These are phyloP conservation scores for Sycophila sp. DNA, from an alignment of 1,140 invertebrate species.

Conservation along the genomic window DNA sequence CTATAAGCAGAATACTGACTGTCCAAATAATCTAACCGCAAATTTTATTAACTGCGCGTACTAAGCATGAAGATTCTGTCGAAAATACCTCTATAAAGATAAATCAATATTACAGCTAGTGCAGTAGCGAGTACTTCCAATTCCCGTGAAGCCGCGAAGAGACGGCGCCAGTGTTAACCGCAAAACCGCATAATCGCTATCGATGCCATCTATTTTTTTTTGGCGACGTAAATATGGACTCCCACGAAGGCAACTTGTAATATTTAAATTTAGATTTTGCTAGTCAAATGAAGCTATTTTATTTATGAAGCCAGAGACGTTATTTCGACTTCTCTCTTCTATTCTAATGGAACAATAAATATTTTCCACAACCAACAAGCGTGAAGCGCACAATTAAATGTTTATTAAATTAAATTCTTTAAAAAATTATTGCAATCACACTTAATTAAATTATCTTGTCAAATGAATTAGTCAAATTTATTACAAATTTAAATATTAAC, in stretches of 20 bases:
- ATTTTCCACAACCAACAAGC: too few relatives aligned
- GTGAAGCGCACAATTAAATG: too few relatives aligned
- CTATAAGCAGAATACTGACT: background rate
- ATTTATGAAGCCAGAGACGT: too few relatives aligned
- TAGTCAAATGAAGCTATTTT: too few relatives aligned
- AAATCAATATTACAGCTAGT: conserved; percentile 6
- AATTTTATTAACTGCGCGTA: background rate
- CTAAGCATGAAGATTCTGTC: background rate
- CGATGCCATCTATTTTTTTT: conserved; percentile 16
- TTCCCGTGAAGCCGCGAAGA: background rate
- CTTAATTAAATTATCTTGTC: too few relatives aligned
- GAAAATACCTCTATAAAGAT: conserved; percentile 21
- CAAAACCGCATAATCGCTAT: conserved; percentile 11
- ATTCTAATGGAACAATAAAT: too few relatives aligned
- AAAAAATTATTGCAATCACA: too few relatives aligned
- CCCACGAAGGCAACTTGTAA: background rate
- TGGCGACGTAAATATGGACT: background rate
- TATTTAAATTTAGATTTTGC: conserved; percentile 3
- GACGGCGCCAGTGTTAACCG: conserved; percentile 12
- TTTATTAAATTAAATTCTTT: too few relatives aligned
- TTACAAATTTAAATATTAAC: too few relatives aligned
- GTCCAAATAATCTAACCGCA: background rate
- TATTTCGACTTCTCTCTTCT: too few relatives aligned
- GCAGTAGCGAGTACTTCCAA: background rate
- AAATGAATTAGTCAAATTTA: too few relatives aligned